phyloP scores from a whole-genome alignment of 2,888 invertebrate genomes.

The Poecilus cupreus region DNA sequence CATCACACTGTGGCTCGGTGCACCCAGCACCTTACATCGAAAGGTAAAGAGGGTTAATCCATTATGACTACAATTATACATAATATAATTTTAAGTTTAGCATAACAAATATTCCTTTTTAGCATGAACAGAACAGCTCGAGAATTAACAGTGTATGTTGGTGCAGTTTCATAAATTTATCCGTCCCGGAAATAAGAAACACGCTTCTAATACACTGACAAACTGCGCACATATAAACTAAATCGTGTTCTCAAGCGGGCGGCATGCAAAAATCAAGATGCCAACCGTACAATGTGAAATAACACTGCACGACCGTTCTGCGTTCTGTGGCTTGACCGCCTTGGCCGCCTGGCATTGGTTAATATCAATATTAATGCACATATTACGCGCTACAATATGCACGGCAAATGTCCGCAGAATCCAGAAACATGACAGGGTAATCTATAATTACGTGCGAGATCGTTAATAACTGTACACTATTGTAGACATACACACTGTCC shows the following conservation, averaged over 20 bases:
- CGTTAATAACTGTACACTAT: slow-evolving; percentile 27
- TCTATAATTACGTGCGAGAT: slow-evolving; percentile 41
- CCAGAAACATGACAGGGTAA: slow-evolving; percentile 35
- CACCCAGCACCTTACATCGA: too few species aligned
- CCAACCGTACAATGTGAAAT: slow-evolving; percentile 45
- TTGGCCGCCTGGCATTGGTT: not conserved
- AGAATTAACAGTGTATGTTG: slow-evolving; percentile 43
- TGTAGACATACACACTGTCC: too few species aligned
- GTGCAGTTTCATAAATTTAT: slow-evolving; percentile 50
- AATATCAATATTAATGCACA: slow-evolving; percentile 43
- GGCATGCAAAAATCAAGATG: slow-evolving; percentile 40
- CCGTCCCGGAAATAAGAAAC: slow-evolving; percentile 52
- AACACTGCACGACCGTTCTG: not conserved
- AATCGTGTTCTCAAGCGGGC: slow-evolving; percentile 39
- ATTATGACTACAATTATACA: too few species aligned
- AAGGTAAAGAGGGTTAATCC: too few species aligned
- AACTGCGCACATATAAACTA: slow-evolving; percentile 50
- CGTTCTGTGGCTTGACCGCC: too few species aligned
- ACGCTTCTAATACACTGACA: slow-evolving; percentile 52
- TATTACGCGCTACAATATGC: slow-evolving; percentile 5
- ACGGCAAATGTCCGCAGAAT: not conserved
- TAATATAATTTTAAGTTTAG: too few species aligned
- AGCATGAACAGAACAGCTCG: not conserved
- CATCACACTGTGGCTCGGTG: too few species aligned
- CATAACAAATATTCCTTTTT: too few species aligned